Conservation (phyloP, 2,888 invertebrate genomes). For the Salticus scenicus region DNA sequence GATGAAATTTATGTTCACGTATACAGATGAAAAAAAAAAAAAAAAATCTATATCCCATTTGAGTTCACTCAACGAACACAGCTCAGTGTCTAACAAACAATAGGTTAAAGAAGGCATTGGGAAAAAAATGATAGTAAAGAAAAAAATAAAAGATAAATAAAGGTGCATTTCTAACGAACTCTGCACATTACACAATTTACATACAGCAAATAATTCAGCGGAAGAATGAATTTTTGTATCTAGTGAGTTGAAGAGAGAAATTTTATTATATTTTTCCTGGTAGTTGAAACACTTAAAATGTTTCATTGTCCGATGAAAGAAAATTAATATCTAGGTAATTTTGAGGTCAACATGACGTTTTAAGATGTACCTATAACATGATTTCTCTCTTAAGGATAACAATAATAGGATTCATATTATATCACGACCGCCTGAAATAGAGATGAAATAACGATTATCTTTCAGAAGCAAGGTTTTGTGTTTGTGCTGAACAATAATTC, state of each 20-base stretch:
- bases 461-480: background rate
- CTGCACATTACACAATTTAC: slow-evolving; percentile 27
- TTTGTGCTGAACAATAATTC: background rate
- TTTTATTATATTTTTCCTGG: background rate
- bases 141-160: background rate
- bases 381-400: background rate
- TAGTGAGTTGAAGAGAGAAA: background rate
- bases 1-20: slow-evolving; percentile 33
- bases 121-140: background rate
- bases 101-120: slow-evolving; percentile 8
- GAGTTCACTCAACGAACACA: slow-evolving; percentile 31
- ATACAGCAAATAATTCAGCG: slow-evolving; percentile 34
- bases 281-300: slow-evolving; percentile 23
- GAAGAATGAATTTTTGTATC: slow-evolving; percentile 41
- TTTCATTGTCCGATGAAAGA: background rate
- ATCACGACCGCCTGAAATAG: background rate
- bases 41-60: background rate
- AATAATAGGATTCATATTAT: background rate
- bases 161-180: slow-evolving; percentile 1
- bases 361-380: background rate
- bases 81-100: slow-evolving; percentile 43
- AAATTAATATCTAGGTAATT: background rate
- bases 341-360: slow-evolving; percentile 32
- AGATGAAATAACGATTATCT: background rate
- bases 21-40: background rate